Percentiles rank a stretch among this genome's conserved stretches.
Conservation (phyloP, 2,113 vertebrate genomes). For the Chrysochloris asiatica region DNA sequence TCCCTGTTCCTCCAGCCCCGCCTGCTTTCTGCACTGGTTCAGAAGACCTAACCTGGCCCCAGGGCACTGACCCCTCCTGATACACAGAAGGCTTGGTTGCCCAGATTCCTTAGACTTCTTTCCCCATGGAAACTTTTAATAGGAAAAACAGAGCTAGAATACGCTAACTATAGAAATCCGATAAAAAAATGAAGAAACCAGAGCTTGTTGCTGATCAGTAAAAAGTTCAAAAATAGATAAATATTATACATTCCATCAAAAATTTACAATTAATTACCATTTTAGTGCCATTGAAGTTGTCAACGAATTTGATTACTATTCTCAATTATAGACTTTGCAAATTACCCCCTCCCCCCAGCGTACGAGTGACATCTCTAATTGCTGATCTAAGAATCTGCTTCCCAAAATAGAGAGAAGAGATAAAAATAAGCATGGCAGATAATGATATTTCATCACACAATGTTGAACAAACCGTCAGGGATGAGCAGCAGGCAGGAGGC, state of each 20-base stretch:
- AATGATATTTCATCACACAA: background rate
- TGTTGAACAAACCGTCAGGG: background rate
- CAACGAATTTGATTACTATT: constrained; percentile 62
- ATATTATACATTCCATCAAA: constrained; percentile 70
- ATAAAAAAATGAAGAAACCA: background rate
- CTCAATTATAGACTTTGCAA: constrained; percentile 65
- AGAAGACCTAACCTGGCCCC: fast-evolving
- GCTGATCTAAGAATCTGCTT: constrained; percentile 65
- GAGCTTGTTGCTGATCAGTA: constrained; percentile 50
- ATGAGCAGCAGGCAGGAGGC: background rate
- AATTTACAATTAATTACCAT: constrained; percentile 73
- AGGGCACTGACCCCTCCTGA: fast-evolving
- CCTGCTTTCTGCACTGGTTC: background rate
- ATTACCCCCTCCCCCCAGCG: constrained; percentile 24
- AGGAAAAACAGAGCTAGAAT: background rate
- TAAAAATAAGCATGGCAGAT: constrained; percentile 50
- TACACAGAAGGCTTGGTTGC: fast-evolving
- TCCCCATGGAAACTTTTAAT: constrained; percentile 30
- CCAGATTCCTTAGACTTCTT: background rate
- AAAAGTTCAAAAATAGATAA: constrained; percentile 78
- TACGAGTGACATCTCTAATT: constrained; percentile 75
- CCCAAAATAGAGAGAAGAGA: constrained; percentile 67
- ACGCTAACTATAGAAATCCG: constrained; percentile 48
- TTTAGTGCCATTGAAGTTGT: constrained; percentile 60
- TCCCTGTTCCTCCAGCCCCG: too few species aligned